Evolutionary conservation across 2,113 vertebrate species (phyloP).

Genomic region (Petromus typicus): DNA sequence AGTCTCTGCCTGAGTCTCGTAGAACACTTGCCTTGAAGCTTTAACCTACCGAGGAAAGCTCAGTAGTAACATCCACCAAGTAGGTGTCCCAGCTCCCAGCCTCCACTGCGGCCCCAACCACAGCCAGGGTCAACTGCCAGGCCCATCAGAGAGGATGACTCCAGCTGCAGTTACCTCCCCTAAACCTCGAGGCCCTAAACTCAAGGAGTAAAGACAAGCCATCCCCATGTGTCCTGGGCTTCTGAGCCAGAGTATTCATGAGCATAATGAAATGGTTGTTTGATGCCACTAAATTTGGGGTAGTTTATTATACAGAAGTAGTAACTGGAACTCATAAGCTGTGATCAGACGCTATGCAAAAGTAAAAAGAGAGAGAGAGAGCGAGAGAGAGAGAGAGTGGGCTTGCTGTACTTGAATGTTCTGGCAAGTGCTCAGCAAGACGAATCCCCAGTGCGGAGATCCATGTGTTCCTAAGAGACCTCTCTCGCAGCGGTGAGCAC

Average conservation of each 20-base stretch:
- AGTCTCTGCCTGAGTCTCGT: not conserved
- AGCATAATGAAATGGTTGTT: not conserved
- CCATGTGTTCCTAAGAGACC: not conserved
- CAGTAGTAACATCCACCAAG: not conserved
- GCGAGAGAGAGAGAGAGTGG: not conserved
- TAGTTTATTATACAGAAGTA: not conserved
- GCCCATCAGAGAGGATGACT: accelerated
- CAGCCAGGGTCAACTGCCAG: not conserved
- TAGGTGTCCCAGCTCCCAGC: not conserved
- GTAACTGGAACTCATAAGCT: not conserved
- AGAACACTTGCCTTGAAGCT: not conserved
- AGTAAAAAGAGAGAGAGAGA: not conserved
- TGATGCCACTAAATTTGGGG: not conserved
- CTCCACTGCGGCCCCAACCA: not conserved
- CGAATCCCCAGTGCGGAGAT: not conserved
- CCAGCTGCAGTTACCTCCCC: not conserved
- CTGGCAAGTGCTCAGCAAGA: not conserved
- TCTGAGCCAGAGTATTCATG: not conserved
- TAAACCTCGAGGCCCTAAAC: not conserved
- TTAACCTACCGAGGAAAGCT: not conserved
- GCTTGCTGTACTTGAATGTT: not conserved
- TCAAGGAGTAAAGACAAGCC: not conserved
- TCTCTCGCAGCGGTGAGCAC: not conserved
- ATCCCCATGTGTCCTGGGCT: not conserved
- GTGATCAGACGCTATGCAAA: not conserved